Base-by-base conservation (phyloP, 2,113 vertebrate species). In the Silurus asotus region DNA sequence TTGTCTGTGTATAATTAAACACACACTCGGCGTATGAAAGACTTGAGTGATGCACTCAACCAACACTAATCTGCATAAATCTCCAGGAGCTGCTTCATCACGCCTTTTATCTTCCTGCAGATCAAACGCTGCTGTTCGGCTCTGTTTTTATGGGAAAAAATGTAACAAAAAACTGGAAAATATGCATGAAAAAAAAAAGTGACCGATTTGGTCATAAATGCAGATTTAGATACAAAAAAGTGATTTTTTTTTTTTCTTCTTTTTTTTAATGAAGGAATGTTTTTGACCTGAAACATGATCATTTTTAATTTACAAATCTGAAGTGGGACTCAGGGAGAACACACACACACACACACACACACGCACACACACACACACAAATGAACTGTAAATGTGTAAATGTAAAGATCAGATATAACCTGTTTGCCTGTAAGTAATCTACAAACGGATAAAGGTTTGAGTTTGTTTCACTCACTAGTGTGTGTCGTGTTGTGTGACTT, bases 101-200 rank as follows among this genome's bases (percentile, higher is more conserved):
- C 48, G 9, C 45, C 80, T 65, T 81, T 81, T 53, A 81, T 81
- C 80, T n/a, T n/a, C 59, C 45, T 62, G 15, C 45, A 58, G 67
- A 83, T 70, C 53, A 83, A 83, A 74, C 28, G 28, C 82, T 74
- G 37, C 82, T 23, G 67, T 83, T 83, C 55, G 74, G 25, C 49
- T 56, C 70, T 6, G 45, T 8, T 4, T 19, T 56, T 70, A 23
- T 14, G 37, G 37, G 2, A 37, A 37, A 37, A 2, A 37, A 37
- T 37, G 3, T 2, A 37, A 37, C 2, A 37, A 37, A 17, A 64
- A 84, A 84, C 58, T 64, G 58, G 83, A 37, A 8, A 19, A 55
- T 19, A 45, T 8, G 28, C 67, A 14, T 1, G 28, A 56, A 56
- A 56, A 56, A 56, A 56, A 56, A 64, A 64, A 4, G 17, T 20